Evolutionary conservation across 2,888 invertebrate species (phyloP).

Genomic region (Leucozona laternaria): DNA sequence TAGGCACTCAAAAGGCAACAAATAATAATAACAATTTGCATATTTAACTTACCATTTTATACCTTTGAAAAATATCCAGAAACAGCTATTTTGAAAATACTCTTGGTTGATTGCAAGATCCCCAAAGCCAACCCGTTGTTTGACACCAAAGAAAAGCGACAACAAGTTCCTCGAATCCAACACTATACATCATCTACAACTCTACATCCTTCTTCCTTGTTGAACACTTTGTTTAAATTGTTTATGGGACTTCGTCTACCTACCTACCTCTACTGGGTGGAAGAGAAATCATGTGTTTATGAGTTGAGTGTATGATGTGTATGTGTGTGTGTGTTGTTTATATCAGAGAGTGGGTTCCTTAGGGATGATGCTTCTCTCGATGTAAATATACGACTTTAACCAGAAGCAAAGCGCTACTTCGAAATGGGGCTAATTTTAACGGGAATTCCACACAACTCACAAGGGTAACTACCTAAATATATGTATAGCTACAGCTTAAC

Average conservation of each 20-base stretch:
- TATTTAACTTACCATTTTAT: neutral
- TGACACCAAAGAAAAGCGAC: neutral
- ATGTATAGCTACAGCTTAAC: no score
- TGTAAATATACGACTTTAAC: neutral
- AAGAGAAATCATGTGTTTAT: neutral
- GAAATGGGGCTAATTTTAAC: conserved; percentile 10
- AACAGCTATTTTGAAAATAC: neutral
- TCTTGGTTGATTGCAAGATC: neutral
- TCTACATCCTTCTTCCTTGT: neutral
- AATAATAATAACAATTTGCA: neutral
- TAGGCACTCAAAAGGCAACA: neutral
- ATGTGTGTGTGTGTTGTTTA: neutral
- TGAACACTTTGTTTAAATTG: neutral
- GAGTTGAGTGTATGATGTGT: neutral
- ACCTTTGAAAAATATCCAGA: neutral
- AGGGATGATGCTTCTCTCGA: neutral
- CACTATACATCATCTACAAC: neutral
- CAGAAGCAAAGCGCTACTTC: neutral
- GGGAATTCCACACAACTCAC: conserved; percentile 10
- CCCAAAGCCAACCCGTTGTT: neutral
- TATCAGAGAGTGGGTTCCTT: neutral
- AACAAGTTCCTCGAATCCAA: neutral
- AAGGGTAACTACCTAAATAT: neutral
- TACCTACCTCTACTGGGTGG: neutral
- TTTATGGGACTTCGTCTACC: neutral